Conservation (phyloP, 2,113 vertebrate genomes). For the Hiodon alosoides region DNA sequence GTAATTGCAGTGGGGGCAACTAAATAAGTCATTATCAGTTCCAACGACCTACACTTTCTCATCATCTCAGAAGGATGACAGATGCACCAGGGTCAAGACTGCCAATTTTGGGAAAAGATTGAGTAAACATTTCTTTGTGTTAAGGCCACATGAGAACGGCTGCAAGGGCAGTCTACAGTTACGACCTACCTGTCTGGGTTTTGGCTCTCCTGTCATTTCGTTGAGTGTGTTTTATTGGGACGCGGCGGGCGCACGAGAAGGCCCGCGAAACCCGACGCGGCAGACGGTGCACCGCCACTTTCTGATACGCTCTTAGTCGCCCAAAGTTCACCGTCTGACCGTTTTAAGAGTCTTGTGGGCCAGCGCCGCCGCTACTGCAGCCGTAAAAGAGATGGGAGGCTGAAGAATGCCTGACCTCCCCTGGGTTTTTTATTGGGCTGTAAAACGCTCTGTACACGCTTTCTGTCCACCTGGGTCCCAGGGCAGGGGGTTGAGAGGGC, state of each 20-base stretch:
- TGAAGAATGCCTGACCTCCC: slow-evolving; percentile 20
- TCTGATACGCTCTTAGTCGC: slow-evolving; percentile 1
- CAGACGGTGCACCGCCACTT: background rate
- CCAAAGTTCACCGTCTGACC: background rate
- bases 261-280: background rate
- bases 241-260: background rate
- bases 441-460: slow-evolving; percentile 13
- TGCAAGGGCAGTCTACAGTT: too few species aligned
- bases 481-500: background rate
- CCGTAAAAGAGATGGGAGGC: slow-evolving; percentile 11
- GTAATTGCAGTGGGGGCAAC: too few species aligned
- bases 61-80: too few species aligned
- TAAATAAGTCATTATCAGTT: too few species aligned
- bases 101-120: too few species aligned
- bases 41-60: too few species aligned
- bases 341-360: slow-evolving; percentile 7
- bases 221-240: too few species aligned
- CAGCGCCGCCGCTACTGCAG: background rate
- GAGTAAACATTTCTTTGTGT: too few species aligned
- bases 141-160: too few species aligned
- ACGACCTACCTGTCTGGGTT: too few species aligned
- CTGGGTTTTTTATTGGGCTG: slow-evolving; percentile 18
- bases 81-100: too few species aligned
- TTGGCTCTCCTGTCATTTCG: too few species aligned
- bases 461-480: background rate